Evolutionary conservation across 2,113 vertebrate species (phyloP).

Genomic region (Gavialis gangeticus): DNA sequence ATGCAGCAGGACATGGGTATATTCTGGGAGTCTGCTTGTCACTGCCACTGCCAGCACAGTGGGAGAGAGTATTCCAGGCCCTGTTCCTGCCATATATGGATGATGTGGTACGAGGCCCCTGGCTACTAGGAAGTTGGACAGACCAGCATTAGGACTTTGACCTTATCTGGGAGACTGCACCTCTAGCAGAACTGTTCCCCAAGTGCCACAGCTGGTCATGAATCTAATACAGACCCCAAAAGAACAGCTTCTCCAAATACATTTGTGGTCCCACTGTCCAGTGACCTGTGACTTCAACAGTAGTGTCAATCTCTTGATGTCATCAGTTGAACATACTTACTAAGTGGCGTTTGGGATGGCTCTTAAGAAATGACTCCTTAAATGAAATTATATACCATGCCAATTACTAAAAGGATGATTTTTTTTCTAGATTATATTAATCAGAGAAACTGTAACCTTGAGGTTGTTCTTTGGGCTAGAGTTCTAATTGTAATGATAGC

Average conservation of each 20-base stretch:
- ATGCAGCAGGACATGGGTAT: too few relatives aligned
- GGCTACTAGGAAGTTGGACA: too few relatives aligned
- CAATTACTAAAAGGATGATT: constrained; percentile 2
- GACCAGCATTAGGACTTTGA: too few relatives aligned
- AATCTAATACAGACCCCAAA: not conserved
- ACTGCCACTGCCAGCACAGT: too few relatives aligned
- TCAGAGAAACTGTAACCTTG: not conserved
- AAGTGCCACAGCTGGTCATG: not conserved
- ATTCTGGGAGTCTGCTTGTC: too few relatives aligned
- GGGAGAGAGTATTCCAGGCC: too few relatives aligned
- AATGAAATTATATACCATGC: constrained; percentile 23
- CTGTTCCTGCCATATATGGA: too few relatives aligned
- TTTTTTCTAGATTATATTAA: constrained; percentile 43
- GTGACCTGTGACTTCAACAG: not conserved
- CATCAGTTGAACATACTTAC: accelerated
- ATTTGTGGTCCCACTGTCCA: not conserved
- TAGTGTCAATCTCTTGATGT: not conserved
- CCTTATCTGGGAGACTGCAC: not conserved
- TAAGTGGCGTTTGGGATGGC: not conserved
- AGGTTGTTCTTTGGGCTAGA: not conserved
- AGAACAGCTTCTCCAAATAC: not conserved
- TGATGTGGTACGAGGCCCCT: too few relatives aligned
- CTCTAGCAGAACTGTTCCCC: too few relatives aligned
- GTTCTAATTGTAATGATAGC: constrained; percentile 32
- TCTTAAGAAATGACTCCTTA: constrained; percentile 11